These are phyloP conservation scores for Phyllostomus discolor DNA, from an alignment of 2,113 vertebrate genomes.

Conservation along the genomic window DNA sequence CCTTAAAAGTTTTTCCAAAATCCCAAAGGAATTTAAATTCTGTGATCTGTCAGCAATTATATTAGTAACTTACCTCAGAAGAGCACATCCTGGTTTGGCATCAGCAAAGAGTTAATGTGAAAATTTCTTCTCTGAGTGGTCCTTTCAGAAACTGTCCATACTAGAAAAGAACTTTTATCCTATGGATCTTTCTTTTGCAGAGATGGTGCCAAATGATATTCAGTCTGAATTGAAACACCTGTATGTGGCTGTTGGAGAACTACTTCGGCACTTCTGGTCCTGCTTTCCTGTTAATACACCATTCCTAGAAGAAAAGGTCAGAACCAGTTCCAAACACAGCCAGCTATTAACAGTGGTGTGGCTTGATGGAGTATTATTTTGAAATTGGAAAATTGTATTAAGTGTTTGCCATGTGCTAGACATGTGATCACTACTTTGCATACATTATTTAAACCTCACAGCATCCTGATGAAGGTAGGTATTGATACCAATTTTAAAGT, in stretches of 20 bases:
- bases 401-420: not conserved
- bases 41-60: not conserved
- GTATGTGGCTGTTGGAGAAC: slow-evolving; percentile 92
- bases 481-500: not conserved
- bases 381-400: not conserved
- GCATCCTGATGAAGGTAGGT: not conserved
- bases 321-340: not conserved
- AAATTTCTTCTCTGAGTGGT: not conserved
- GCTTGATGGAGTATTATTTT: not conserved
- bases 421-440: not conserved
- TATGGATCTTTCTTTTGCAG: slow-evolving; percentile 77
- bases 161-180: not conserved
- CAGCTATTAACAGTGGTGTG: not conserved
- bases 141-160: not conserved
- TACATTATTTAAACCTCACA: not conserved
- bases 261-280: slow-evolving; percentile 98
- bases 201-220: slow-evolving; percentile 95
- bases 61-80: not conserved
- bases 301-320: slow-evolving; percentile 98
- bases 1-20: not conserved
- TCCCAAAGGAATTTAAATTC: not conserved
- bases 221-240: slow-evolving; percentile 96
- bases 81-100: not conserved
- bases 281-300: slow-evolving; percentile 97
- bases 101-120: not conserved